Conservation (phyloP, 2,888 invertebrate genomes). For the Amaurobius ferox region DNA sequence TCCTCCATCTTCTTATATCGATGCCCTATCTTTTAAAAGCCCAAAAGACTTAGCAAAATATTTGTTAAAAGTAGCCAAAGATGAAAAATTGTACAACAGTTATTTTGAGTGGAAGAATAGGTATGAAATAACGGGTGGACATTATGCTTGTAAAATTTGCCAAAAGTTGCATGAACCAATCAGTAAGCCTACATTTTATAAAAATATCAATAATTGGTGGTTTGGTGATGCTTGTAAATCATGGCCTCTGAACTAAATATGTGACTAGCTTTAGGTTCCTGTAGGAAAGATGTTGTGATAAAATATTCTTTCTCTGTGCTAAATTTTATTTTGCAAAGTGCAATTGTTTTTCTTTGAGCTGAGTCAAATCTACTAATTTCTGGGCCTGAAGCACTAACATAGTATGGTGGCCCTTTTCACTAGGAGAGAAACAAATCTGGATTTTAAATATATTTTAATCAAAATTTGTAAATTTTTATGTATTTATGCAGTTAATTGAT, state of each 20-base stretch:
- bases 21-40: conserved; percentile 70
- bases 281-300: no score
- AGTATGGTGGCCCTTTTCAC: no score
- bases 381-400: no score
- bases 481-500: no score
- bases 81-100: conserved; percentile 61
- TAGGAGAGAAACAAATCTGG: no score
- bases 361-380: no score
- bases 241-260: not conserved
- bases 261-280: no score
- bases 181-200: conserved; percentile 29
- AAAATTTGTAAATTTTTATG: no score
- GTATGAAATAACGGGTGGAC: conserved; percentile 29
- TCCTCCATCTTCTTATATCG: conserved; percentile 73
- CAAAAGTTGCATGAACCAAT: conserved; percentile 51
- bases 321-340: no score
- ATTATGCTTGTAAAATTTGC: conserved; percentile 73
- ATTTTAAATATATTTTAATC: no score
- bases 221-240: conserved; percentile 70
- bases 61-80: conserved; percentile 65
- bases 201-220: conserved; percentile 70
- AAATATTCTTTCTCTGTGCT: no score
- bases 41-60: conserved; percentile 67
- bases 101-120: conserved; percentile 73
- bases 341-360: no score